Percentiles rank a stretch among this genome's conserved stretches.
phyloP scores from a whole-genome alignment of 1,140 invertebrate species.

The Drosophila miranda region DNA sequence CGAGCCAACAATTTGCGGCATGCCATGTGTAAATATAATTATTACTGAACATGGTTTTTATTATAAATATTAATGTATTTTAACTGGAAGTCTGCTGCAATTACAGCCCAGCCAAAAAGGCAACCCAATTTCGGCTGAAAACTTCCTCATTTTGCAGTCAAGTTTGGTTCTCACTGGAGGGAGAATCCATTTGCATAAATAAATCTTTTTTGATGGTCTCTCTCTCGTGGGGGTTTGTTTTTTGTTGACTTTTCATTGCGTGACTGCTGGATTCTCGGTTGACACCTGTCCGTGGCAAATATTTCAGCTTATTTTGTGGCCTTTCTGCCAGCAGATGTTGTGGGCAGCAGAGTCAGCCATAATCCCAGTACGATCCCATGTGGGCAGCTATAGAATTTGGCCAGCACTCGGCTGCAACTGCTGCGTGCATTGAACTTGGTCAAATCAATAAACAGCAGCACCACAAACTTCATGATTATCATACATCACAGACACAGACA shows the following conservation, averaged over 20 bases:
- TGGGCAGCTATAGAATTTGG: conserved; percentile 43
- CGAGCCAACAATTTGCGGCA: conserved; percentile 37
- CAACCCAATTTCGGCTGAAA: neutral
- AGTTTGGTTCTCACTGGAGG: conserved; percentile 12
- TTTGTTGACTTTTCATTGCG: conserved; percentile 34
- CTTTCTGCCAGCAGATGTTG: conserved; percentile 36
- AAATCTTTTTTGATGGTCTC: conserved; percentile 7
- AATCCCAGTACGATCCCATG: conserved; percentile 19
- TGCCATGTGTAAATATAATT: conserved; percentile 42
- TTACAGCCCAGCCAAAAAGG: conserved; percentile 2
- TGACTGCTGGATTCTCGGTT: conserved; percentile 24
- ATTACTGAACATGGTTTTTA: conserved; percentile 30
- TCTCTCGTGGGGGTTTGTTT: conserved; percentile 18
- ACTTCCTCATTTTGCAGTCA: conserved; percentile 19
- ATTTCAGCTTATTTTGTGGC: conserved; percentile 45
- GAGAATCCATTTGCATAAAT: conserved; percentile 23
- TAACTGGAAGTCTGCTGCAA: neutral
- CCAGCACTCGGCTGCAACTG: conserved; percentile 39
- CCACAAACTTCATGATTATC: neutral
- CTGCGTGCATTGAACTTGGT: conserved; percentile 52
- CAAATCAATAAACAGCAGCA: conserved; percentile 16
- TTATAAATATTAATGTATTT: conserved; percentile 46
- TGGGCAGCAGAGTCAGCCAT: conserved; percentile 26
- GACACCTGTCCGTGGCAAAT: conserved; percentile 45
- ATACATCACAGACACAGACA: neutral